Conservation (phyloP, 2,888 invertebrate species). For the Papilio demoleus region DNA sequence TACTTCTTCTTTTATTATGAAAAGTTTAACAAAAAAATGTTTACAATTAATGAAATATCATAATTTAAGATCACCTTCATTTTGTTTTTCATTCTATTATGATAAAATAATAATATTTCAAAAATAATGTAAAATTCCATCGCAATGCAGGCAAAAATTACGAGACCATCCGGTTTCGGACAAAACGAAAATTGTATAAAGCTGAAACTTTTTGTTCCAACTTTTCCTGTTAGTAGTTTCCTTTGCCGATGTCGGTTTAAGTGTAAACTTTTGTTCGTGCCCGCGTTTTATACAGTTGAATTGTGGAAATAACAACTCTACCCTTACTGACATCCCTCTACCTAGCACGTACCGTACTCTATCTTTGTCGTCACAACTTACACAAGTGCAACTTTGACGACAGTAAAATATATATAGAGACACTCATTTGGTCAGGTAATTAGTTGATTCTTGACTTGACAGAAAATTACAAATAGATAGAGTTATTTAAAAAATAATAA, state of each 20-base stretch:
- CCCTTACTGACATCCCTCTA: not conserved
- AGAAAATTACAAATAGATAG: no score
- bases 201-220: not conserved
- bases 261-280: not conserved
- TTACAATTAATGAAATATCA: not conserved
- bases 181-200: constrained; percentile 10
- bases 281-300: not conserved
- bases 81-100: not conserved
- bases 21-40: no score
- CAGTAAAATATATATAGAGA: no score
- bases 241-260: not conserved
- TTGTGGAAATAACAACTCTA: not conserved
- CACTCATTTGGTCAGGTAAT: no score
- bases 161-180: not conserved
- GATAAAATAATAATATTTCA: not conserved
- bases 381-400: no score
- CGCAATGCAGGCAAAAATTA: constrained; percentile 13
- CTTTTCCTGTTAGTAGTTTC: constrained; percentile 21
- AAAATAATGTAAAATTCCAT: constrained; percentile 12
- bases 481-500: no score
- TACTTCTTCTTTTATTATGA: no score
- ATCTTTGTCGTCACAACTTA: not conserved
- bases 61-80: not conserved
- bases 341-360: not conserved
- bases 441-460: no score